A percentile compares a stretch with the other conserved stretches of the same genome.
Evolutionary conservation across 2,113 vertebrate genomes (phyloP).

Genomic region (Martes martes): DNA sequence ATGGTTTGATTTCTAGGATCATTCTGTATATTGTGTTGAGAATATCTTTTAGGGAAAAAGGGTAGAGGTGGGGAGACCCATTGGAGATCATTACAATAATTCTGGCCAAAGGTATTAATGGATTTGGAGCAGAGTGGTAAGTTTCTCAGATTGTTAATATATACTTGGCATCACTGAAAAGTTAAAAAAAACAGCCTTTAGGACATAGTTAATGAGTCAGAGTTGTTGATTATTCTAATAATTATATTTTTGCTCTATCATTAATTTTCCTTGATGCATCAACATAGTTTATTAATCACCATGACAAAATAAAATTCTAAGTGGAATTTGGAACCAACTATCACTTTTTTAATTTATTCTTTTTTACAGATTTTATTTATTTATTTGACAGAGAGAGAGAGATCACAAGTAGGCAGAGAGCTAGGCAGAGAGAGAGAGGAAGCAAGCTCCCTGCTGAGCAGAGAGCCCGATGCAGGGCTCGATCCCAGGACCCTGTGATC

Average conservation of each 20-base stretch:
- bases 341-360: neutral
- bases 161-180: neutral
- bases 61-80: neutral
- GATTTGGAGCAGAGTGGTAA: neutral
- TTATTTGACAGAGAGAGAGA: too few species aligned
- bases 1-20: neutral
- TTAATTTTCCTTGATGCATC: neutral
- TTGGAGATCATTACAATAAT: neutral
- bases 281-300: neutral
- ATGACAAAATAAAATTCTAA: neutral
- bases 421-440: too few species aligned
- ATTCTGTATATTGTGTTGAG: neutral
- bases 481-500: too few species aligned
- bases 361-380: too few species aligned
- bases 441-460: too few species aligned
- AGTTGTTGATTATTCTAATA: neutral
- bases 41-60: neutral
- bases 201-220: neutral
- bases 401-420: too few species aligned
- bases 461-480: too few species aligned
- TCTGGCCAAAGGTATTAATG: neutral
- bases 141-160: neutral
- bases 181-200: neutral
- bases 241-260: neutral
- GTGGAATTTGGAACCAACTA: neutral